Conservation (phyloP, 2,888 invertebrate genomes). For the Tachina fera region DNA sequence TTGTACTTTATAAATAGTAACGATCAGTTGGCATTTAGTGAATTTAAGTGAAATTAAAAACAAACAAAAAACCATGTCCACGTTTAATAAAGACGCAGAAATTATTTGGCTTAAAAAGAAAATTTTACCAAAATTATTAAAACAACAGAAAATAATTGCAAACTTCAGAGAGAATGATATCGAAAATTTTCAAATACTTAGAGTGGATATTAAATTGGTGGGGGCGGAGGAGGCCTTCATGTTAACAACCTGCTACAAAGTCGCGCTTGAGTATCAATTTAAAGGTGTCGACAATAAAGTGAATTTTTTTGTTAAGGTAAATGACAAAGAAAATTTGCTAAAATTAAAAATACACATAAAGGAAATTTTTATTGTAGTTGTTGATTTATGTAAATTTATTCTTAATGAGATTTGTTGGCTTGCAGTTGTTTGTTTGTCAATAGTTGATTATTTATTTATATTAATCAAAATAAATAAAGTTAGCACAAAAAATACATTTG, state of each 20-base stretch:
- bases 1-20: conserved; percentile 37
- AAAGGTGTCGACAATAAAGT: conserved; percentile 62
- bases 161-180: conserved; percentile 12
- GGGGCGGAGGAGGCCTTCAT: conserved; percentile 78
- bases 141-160: conserved; percentile 71
- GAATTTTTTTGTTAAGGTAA: conserved; percentile 79
- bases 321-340: background rate
- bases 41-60: background rate
- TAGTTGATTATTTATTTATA: too few species aligned
- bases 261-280: conserved; percentile 74
- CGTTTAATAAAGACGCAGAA: conserved; percentile 71
- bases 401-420: too few species aligned
- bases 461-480: too few species aligned
- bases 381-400: too few species aligned
- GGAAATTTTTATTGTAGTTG: background rate
- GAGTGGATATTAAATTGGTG: conserved; percentile 75
- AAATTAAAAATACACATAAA: background rate
- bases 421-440: too few species aligned
- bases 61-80: conserved; percentile 24
- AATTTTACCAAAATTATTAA: conserved; percentile 73
- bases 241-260: conserved; percentile 79
- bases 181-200: conserved; percentile 71
- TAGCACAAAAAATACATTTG: too few species aligned
- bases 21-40: background rate
- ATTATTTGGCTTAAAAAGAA: conserved; percentile 73